These are phyloP conservation scores for Ficedula albicollis DNA, from an alignment of 2,797 vertebrate species.

Conservation along the genomic window DNA sequence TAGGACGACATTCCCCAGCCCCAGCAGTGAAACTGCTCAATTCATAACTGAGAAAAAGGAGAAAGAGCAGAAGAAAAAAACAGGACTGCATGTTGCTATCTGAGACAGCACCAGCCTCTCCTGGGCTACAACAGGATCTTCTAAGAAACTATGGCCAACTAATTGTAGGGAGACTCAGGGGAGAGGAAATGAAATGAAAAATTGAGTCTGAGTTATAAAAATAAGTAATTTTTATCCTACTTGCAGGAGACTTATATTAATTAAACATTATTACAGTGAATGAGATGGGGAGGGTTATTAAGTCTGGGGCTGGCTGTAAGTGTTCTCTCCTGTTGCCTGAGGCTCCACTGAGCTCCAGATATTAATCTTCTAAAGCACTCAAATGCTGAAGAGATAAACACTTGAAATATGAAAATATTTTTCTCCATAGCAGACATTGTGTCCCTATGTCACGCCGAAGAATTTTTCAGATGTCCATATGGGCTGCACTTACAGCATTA, in stretches of 20 bases:
- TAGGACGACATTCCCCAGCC: background rate
- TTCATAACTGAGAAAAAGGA: background rate
- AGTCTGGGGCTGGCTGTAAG: conserved; percentile 70
- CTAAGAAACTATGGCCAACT: conserved; percentile 73
- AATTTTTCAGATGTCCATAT: conserved; percentile 39
- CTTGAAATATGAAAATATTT: conserved; percentile 82
- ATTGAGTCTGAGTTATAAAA: conserved; percentile 81
- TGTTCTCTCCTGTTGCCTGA: conserved; percentile 72
- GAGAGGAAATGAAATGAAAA: conserved; percentile 82
- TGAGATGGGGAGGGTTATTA: conserved; percentile 73
- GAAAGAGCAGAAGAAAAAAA: background rate
- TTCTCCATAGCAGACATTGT: conserved; percentile 61
- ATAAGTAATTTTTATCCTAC: conserved; percentile 80
- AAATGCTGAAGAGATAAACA: conserved; percentile 80
- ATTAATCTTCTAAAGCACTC: conserved; percentile 79
- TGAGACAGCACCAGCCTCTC: background rate
- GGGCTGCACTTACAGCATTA: background rate
- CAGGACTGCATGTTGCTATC: background rate
- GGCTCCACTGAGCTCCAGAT: conserved; percentile 70
- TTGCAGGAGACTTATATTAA: conserved; percentile 84
- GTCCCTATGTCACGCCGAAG: conserved; percentile 54
- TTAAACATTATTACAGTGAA: conserved; percentile 83
- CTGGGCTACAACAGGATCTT: background rate
- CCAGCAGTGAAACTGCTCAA: background rate
- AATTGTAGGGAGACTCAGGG: conserved; percentile 74